phyloP scores from a whole-genome alignment of 2,888 invertebrate genomes.

The Trachelus tabidus region DNA sequence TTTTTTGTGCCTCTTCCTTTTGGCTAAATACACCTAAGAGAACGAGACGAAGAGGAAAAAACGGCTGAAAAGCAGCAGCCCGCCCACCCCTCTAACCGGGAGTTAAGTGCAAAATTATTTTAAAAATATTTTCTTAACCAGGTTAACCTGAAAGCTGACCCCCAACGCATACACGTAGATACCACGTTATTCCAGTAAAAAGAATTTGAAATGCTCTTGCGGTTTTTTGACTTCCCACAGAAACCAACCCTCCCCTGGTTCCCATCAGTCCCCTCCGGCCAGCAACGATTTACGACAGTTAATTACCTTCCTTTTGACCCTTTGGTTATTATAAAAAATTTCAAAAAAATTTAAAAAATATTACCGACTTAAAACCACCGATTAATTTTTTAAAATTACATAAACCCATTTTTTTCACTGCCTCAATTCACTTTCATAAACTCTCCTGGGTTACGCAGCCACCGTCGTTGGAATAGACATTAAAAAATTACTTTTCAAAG shows the following conservation, averaged over 20 bases:
- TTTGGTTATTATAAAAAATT: background rate
- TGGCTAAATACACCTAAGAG: slow-evolving; percentile 29
- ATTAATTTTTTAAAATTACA: background rate
- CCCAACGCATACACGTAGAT: slow-evolving; percentile 25
- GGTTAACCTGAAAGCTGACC: slow-evolving; percentile 61
- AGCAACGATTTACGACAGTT: background rate
- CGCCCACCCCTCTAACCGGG: slow-evolving; percentile 22
- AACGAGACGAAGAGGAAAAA: slow-evolving; percentile 23
- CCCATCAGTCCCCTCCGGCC: background rate
- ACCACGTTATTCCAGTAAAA: slow-evolving; percentile 9
- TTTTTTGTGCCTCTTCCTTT: slow-evolving; percentile 22
- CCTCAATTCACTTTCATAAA: background rate
- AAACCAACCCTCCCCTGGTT: background rate
- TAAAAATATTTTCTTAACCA: slow-evolving; percentile 63
- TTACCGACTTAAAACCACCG: background rate
- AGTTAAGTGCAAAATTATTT: slow-evolving; percentile 63
- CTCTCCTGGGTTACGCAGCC: background rate
- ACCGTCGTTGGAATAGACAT: background rate
- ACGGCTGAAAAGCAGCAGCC: slow-evolving; percentile 14
- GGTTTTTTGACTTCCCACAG: slow-evolving; percentile 15
- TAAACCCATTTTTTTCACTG: background rate
- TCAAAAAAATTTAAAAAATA: background rate
- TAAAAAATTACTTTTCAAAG: background rate
- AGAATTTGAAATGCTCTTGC: slow-evolving; percentile 17
- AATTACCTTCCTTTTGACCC: background rate